phyloP scores from a whole-genome alignment of 2,113 vertebrate genomes.

The Theropithecus gelada region DNA sequence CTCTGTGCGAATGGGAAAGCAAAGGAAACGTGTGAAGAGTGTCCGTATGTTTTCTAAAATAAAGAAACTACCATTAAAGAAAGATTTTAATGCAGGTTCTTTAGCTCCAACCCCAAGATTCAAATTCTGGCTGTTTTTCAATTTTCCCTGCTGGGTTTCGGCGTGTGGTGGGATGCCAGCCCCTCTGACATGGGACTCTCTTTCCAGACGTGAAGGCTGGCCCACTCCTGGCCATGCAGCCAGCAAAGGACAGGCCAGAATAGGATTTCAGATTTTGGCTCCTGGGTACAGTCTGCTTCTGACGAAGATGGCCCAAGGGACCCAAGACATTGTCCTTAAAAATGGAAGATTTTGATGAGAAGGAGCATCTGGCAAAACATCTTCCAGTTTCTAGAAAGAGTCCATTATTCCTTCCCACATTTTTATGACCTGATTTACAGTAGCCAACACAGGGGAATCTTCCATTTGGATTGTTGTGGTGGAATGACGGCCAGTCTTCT shows the following conservation, averaged over 20 bases:
- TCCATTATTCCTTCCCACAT: not conserved
- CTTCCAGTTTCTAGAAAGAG: not conserved
- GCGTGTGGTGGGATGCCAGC: fast-evolving
- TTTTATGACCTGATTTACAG: not conserved
- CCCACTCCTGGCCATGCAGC: not conserved
- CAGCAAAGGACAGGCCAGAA: not conserved
- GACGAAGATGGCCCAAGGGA: not conserved
- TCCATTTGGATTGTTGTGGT: not conserved
- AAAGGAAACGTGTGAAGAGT: not conserved
- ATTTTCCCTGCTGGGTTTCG: not conserved
- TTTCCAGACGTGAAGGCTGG: not conserved
- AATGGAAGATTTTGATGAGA: not conserved
- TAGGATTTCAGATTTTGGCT: fast-evolving
- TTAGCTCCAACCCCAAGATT: not conserved
- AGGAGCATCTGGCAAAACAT: not conserved
- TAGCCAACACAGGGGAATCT: not conserved
- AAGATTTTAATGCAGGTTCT: not conserved
- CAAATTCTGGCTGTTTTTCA: not conserved
- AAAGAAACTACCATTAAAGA: not conserved
- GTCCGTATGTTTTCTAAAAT: not conserved
- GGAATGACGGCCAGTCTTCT: not conserved
- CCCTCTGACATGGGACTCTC: not conserved
- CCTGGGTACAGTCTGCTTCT: not conserved
- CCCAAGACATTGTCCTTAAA: not conserved
- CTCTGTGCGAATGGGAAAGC: not conserved